Evolutionary conservation across 2,797 vertebrate genomes (phyloP).

Genomic region (Hydrolagus colliei): DNA sequence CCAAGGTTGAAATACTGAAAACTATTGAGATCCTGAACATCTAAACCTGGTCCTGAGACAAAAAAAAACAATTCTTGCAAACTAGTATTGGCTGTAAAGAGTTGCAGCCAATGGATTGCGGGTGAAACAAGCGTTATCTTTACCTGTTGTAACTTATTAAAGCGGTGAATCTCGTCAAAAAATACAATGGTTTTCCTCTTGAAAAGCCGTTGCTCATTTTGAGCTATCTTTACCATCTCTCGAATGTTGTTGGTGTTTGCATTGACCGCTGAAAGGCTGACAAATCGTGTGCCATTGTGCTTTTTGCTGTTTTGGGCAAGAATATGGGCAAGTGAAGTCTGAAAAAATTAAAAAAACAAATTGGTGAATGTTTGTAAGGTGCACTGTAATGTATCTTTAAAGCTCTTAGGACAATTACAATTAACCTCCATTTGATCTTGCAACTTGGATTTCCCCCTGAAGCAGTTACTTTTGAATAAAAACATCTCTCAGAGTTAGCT

Average conservation of each 20-base stretch:
- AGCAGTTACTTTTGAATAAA: too few relatives aligned
- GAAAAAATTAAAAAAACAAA: slow-evolving; percentile 39
- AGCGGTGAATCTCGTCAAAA: slow-evolving; percentile 95
- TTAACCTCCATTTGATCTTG: too few relatives aligned
- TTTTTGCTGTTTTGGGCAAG: slow-evolving; percentile 80
- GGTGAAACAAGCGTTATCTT: not conserved
- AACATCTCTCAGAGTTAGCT: too few relatives aligned
- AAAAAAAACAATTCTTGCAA: too few relatives aligned
- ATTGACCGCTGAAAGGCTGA: slow-evolving; percentile 82
- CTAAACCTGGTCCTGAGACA: too few relatives aligned
- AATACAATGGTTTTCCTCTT: slow-evolving; percentile 93
- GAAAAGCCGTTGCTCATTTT: slow-evolving; percentile 85
- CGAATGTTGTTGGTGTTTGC: slow-evolving; percentile 78
- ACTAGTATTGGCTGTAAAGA: too few relatives aligned
- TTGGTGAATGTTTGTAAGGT: too few relatives aligned
- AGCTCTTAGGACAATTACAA: too few relatives aligned
- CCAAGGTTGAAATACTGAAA: not conserved
- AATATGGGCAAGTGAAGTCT: slow-evolving; percentile 93
- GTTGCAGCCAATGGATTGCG: too few relatives aligned
- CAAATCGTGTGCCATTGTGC: slow-evolving; percentile 69
- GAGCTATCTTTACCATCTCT: slow-evolving; percentile 89
- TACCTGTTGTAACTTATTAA: slow-evolving; percentile 97
- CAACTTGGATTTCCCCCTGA: too few relatives aligned
- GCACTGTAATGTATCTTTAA: not conserved
- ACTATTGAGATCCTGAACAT: too few relatives aligned